phyloP scores from a whole-genome alignment of 2,888 invertebrate species.

The Antitype chi region DNA sequence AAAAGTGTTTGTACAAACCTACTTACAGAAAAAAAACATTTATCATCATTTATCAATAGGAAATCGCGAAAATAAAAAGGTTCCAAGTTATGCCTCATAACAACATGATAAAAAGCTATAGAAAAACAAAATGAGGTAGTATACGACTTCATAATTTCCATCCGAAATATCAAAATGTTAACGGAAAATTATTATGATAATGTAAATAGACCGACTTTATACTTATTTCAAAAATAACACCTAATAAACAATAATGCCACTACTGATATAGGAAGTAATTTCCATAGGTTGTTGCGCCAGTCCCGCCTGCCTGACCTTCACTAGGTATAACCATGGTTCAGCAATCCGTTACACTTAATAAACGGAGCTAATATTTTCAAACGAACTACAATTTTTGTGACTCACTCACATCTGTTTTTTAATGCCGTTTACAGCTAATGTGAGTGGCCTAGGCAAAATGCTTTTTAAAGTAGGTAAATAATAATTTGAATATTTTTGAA shows the following conservation, averaged over 20 bases:
- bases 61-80: too few relatives aligned
- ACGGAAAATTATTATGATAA: background rate
- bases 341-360: slow-evolving; percentile 48
- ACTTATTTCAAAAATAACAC: background rate
- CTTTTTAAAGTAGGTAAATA: slow-evolving; percentile 3
- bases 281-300: slow-evolving; percentile 47
- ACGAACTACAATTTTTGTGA: slow-evolving; percentile 27
- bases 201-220: background rate
- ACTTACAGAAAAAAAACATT: too few relatives aligned
- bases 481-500: background rate
- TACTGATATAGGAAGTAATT: slow-evolving; percentile 34
- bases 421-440: slow-evolving; percentile 4
- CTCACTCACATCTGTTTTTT: slow-evolving; percentile 46
- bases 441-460: background rate
- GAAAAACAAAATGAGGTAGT: background rate
- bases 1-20: too few relatives aligned
- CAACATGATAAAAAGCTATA: background rate
- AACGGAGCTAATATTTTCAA: slow-evolving; percentile 33
- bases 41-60: too few relatives aligned
- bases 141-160: background rate
- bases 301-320: slow-evolving; percentile 40
- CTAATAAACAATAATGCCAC: background rate
- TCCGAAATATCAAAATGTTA: too few relatives aligned
- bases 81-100: too few relatives aligned
- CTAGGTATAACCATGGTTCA: slow-evolving; percentile 2